Percentiles rank a stretch among this genome's conserved stretches.
These are phyloP conservation scores for Dasysyrphus albostriatus DNA, from an alignment of 2,888 invertebrate genomes.

Conservation along the genomic window DNA sequence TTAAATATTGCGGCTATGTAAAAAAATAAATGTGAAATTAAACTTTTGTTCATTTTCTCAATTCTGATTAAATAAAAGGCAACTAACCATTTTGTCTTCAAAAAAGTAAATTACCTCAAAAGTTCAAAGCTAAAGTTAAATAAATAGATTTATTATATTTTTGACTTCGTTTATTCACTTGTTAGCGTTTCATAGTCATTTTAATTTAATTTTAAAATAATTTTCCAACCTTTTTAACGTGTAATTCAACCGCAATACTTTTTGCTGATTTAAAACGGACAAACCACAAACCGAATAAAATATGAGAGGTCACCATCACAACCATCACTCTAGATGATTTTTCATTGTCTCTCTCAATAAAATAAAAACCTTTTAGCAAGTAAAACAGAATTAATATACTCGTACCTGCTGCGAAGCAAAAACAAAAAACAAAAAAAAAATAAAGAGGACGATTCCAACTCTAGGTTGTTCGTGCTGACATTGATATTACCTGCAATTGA, in stretches of 20 bases:
- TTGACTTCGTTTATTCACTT: not conserved
- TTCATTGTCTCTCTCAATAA: constrained; percentile 17
- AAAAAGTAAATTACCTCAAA: not conserved
- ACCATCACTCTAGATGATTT: not conserved
- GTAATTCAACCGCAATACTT: not conserved
- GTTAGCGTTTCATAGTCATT: not conserved
- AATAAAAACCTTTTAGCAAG: constrained; percentile 27
- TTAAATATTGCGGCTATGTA: too few relatives aligned
- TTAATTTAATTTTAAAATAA: constrained; percentile 29
- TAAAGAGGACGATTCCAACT: not conserved
- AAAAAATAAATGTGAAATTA: too few relatives aligned
- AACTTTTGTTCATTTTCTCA: not conserved
- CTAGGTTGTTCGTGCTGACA: constrained; percentile 37
- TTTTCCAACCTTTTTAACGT: constrained; percentile 2
- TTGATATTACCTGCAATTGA: constrained; percentile 57
- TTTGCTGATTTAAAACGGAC: not conserved
- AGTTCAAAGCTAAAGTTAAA: not conserved
- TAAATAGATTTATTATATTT: not conserved
- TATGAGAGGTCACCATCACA: not conserved
- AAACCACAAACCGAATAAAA: constrained; percentile 35
- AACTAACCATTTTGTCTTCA: not conserved
- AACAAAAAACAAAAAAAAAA: not conserved
- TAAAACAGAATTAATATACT: constrained; percentile 14
- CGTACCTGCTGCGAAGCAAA: not conserved
- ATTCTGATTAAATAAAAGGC: not conserved